Evolutionary conservation across 2,113 vertebrate species (phyloP), one percentile per base, ranked within the genome.

Genomic region (Lagenorhynchus albirostris): DNA sequence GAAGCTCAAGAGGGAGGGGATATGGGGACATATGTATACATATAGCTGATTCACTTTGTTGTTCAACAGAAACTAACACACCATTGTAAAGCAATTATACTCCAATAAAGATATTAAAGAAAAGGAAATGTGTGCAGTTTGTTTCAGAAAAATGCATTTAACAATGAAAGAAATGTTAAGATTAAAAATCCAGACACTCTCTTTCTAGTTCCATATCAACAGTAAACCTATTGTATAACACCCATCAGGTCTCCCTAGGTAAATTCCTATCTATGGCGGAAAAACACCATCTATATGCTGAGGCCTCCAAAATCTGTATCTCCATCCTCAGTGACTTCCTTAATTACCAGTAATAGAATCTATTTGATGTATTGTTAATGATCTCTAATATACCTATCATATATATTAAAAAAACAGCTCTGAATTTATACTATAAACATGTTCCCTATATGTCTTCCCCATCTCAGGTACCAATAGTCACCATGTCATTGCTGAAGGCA

Each of bases 111-210:
- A 53, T 18, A 53, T 53, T 4, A 0, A 53, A 53, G 18, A 53
- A 53, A 53, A 53, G 53, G 17, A 89, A 97, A 84, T 80, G 44
- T 91, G 31, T 90, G 47, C 29, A 84, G 71, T 89, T 94, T 88
- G n/a, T 86, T 86, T 83, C 36, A 96, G 89, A 80, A 74, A 96
- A 92, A 89, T 63, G 8, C n/a, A 76, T 79, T 33, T 12, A 97
- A 89, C 62, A 53, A 73, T 87, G 53, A 53, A 93, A 94, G 44
- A 84, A 97, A 83, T 94, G 47, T 38, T 89, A 91, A 71, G 33
- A 91, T 67, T 91, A 91, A 81, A 53, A 96, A 93, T 77, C 6
- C 50, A 73, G 62, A 76, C 17, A 70, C 20, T 95, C 81, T 83
- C 29, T 74, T 89, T 80, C 60, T 84, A 62, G 18, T 67, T 15